These are phyloP conservation scores for Euwallacea fornicatus DNA, from an alignment of 1,140 invertebrate genomes.

Conservation along the genomic window DNA sequence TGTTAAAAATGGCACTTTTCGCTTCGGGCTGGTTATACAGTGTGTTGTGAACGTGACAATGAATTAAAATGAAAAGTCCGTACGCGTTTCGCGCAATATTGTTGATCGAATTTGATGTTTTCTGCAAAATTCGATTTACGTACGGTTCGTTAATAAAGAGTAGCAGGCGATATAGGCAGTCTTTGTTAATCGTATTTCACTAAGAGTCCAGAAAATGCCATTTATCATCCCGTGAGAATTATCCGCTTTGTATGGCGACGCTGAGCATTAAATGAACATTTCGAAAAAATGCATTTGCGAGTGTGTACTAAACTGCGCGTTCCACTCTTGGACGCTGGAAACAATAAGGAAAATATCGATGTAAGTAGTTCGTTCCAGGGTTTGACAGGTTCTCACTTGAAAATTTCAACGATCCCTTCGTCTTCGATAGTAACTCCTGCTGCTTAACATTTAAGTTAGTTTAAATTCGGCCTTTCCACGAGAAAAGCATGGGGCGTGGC, in stretches of 20 bases:
- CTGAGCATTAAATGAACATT: not conserved
- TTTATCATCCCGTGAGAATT: not conserved
- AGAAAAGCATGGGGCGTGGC: too few relatives aligned
- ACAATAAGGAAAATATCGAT: not conserved
- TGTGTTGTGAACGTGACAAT: too few relatives aligned
- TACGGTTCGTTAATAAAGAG: not conserved
- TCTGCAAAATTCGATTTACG: not conserved
- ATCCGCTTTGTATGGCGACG: not conserved
- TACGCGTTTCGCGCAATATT: not conserved
- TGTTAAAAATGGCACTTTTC: too few relatives aligned
- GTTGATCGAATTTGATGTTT: not conserved
- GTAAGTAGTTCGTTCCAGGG: not conserved
- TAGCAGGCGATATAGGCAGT: not conserved
- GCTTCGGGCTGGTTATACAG: too few relatives aligned
- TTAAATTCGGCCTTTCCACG: too few relatives aligned
- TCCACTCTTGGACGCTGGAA: not conserved
- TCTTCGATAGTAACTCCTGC: not conserved
- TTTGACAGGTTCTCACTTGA: not conserved
- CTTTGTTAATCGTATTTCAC: too few relatives aligned
- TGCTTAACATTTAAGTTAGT: too few relatives aligned
- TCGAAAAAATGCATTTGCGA: not conserved
- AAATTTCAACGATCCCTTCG: not conserved
- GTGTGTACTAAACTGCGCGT: not conserved
- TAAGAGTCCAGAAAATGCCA: not conserved
- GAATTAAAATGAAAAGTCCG: too few relatives aligned